Evolutionary conservation across 2,888 invertebrate genomes (phyloP), one percentile per base, ranked within the genome.

Genomic region (Ormyrus pomaceus): DNA sequence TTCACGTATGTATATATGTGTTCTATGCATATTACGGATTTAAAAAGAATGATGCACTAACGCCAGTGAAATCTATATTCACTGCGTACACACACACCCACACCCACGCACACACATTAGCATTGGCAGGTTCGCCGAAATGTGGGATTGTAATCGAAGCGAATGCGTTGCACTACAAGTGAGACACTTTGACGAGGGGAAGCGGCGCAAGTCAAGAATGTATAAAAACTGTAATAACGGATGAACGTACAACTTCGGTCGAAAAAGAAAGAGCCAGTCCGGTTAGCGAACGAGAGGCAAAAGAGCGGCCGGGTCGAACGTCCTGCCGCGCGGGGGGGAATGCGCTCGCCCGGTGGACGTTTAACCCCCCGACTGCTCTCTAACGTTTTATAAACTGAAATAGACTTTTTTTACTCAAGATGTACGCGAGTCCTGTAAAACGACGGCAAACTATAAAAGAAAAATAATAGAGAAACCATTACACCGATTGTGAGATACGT

Each of bases 1-100:
- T 84, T 82, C 83, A 84, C 84, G 79, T 74, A 77, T 75, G 61
- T 70, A 82, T 77, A 83, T 79, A 73, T 79, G 71, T 80, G 65
- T 71, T 61, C 11, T 76, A 68, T 71, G 65, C 51, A 50, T 74
- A 69, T 69, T 74, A 58, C 55, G 68, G 10, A 62, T 68, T 53
- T 56, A 68, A 61, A 19, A 55, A 34, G 55, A 69, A 9, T 56
- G 66, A 71, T 65, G 77, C 51, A 71, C 59, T 50, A 19, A 77
- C 45, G 46, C 19, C n/a, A 48, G 13, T 56, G 50, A 65, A 65
- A 13, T 19, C 9, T 51, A 19, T 19, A 19, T 19, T 19, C 19
- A 19, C 19, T 1, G 19, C 19, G 1, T 13, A 61, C 9, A 59
- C 45, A 59, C 11, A 34, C 55, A 53, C 46, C 5, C 50, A 11